Conservation (phyloP, 2,113 vertebrate species). For the Oncorhynchus mykiss region DNA sequence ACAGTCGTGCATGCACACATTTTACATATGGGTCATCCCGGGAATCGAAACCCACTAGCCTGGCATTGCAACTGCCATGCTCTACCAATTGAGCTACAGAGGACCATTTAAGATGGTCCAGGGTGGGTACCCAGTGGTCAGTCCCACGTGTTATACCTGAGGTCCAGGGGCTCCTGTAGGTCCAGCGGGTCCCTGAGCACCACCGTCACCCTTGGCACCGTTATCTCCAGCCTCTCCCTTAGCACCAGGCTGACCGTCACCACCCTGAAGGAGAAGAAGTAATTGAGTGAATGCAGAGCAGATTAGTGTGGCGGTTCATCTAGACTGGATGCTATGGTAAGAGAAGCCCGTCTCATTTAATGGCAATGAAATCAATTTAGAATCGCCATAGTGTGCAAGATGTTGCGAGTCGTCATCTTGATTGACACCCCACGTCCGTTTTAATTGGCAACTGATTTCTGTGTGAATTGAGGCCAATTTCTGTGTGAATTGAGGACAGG, state of each 20-base stretch:
- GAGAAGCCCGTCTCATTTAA: background rate
- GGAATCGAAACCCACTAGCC: too few relatives aligned
- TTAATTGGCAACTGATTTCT: background rate
- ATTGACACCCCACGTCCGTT: background rate
- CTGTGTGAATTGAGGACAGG: background rate
- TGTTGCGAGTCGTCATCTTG: too few relatives aligned
- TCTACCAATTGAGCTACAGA: too few relatives aligned
- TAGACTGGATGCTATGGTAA: background rate
- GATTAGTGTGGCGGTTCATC: background rate
- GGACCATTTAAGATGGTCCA: background rate
- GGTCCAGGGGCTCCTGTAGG: conserved; percentile 81
- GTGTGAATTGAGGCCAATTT: background rate
- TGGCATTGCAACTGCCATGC: too few relatives aligned
- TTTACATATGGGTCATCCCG: too few relatives aligned
- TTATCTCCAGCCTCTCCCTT: conserved; percentile 84
- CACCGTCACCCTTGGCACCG: conserved; percentile 92
- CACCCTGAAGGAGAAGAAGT: conserved; percentile 74
- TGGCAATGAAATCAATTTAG: background rate
- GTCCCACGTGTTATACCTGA: conserved; percentile 53
- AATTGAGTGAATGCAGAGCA: background rate
- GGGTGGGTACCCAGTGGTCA: background rate
- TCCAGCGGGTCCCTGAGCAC: conserved; percentile 88
- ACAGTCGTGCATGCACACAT: too few relatives aligned
- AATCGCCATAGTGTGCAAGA: too few relatives aligned
- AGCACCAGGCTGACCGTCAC: conserved; percentile 81